phyloP scores from a whole-genome alignment of 1,140 invertebrate genomes.

The Homarus americanus region DNA sequence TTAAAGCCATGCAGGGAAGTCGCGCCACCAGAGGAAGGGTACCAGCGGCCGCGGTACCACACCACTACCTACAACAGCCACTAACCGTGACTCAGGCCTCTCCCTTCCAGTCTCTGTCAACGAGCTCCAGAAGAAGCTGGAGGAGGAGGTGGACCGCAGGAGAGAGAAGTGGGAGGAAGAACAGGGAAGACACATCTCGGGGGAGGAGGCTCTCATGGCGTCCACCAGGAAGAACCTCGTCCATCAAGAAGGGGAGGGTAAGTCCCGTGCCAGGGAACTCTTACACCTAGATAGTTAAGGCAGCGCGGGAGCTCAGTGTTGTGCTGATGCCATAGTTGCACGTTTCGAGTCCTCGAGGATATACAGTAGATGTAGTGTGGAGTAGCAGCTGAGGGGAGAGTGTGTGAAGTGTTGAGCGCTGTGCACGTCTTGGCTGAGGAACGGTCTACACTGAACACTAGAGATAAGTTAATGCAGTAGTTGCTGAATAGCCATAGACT shows the following conservation, averaged over 20 bases:
- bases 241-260: slow-evolving; percentile 45
- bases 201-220: slow-evolving; percentile 68
- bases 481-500: too few species aligned
- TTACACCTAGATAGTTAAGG: background rate
- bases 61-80: slow-evolving; percentile 45
- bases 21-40: slow-evolving; percentile 42
- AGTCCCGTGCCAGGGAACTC: background rate
- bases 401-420: background rate
- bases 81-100: slow-evolving; percentile 74
- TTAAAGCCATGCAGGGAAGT: slow-evolving; percentile 65
- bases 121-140: slow-evolving; percentile 74
- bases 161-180: slow-evolving; percentile 73
- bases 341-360: too few species aligned
- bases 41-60: slow-evolving; percentile 46
- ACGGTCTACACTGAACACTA: too few species aligned
- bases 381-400: background rate
- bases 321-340: too few species aligned
- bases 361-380: too few species aligned
- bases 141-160: slow-evolving; percentile 74
- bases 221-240: slow-evolving; percentile 29
- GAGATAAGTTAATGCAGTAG: too few species aligned
- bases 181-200: slow-evolving; percentile 67
- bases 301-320: too few species aligned
- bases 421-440: too few species aligned
- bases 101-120: slow-evolving; percentile 75